A percentile compares a stretch with the other conserved stretches of the same genome.
These are phyloP conservation scores for Entomyzon cyanotis DNA, from an alignment of 2,113 vertebrate species.

Conservation along the genomic window DNA sequence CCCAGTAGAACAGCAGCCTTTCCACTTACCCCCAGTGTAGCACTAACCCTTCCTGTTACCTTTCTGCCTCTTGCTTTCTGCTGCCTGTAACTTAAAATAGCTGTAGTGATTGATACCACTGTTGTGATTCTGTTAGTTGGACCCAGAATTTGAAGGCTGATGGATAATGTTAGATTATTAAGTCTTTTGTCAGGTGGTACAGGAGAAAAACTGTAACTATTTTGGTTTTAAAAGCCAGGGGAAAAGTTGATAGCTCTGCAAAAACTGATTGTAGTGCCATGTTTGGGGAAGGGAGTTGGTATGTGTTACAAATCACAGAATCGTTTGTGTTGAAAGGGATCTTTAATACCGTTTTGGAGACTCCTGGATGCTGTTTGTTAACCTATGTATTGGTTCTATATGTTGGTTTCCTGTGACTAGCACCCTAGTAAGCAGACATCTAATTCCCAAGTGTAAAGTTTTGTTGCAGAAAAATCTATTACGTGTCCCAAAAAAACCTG, in stretches of 20 bases:
- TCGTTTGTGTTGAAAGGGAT: neutral
- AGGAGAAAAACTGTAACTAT: neutral
- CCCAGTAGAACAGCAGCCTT: neutral
- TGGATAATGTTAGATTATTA: fast-evolving
- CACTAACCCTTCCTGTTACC: neutral
- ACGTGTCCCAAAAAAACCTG: neutral
- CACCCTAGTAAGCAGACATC: neutral
- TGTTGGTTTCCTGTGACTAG: neutral
- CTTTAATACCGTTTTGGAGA: neutral
- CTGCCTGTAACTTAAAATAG: neutral
- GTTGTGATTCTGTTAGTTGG: neutral
- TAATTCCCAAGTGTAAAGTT: neutral
- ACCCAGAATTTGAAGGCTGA: neutral
- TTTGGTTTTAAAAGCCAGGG: neutral
- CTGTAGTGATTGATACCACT: fast-evolving
- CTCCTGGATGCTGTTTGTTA: neutral
- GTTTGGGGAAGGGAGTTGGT: neutral
- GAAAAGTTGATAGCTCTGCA: neutral
- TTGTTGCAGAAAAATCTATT: neutral
- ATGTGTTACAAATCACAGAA: neutral
- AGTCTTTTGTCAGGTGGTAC: neutral
- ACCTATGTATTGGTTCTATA: neutral
- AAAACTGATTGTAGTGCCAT: neutral
- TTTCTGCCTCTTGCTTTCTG: neutral
- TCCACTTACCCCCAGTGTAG: neutral